Percentiles rank a stretch among this genome's conserved stretches.
These are phyloP conservation scores for Tangara arthus DNA, from an alignment of 2,797 vertebrate species.

Conservation along the genomic window DNA sequence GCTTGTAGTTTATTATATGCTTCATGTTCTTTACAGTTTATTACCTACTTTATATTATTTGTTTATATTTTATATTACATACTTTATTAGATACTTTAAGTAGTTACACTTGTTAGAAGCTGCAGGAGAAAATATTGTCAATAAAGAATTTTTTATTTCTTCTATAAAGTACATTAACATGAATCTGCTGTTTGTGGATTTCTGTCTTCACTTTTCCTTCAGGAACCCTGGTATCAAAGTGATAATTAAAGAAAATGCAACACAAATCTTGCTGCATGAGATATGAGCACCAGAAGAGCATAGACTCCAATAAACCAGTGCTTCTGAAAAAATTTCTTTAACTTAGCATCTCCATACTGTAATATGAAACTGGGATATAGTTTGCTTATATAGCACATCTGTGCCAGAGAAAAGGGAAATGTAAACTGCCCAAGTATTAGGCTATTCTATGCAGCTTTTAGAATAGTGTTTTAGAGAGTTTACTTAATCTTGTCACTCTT, in stretches of 20 bases:
- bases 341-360: not conserved
- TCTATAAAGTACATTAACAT: not conserved
- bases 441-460: not conserved
- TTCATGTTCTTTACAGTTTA: not conserved
- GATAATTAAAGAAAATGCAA: not conserved
- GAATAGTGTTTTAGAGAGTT: not conserved
- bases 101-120: not conserved
- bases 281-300: rapidly evolving
- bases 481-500: not conserved
- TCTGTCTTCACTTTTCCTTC: not conserved
- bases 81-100: not conserved
- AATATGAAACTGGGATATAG: not conserved
- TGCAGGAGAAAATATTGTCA: not conserved
- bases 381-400: not conserved
- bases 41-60: not conserved
- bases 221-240: not conserved
- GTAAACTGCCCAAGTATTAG: not conserved
- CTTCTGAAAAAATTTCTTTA: not conserved
- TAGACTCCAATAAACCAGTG: not conserved
- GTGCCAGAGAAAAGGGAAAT: not conserved
- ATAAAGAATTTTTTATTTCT: not conserved
- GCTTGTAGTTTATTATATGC: not conserved
- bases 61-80: not conserved
- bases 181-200: not conserved
- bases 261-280: not conserved